Conservation (phyloP, 1,140 invertebrate genomes). For the Alviniconcha marisindica region DNA sequence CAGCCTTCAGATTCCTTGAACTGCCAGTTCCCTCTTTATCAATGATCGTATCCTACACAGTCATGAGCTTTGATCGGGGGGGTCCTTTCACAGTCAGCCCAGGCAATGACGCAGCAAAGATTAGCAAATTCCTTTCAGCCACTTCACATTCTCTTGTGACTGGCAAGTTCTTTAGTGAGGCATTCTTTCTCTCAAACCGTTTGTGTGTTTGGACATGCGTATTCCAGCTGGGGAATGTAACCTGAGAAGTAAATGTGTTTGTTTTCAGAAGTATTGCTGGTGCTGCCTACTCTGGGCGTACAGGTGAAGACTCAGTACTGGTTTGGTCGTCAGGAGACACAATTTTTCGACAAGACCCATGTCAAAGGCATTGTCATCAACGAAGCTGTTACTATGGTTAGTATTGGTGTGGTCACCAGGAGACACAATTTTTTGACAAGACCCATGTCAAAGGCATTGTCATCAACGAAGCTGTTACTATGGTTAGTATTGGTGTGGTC, state of each 20-base stretch:
- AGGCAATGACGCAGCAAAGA: background rate
- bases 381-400: slow-evolving; percentile 33
- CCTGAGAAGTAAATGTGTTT: background rate
- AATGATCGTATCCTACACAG: too few relatives aligned
- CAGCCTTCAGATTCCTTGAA: background rate
- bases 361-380: slow-evolving; percentile 34
- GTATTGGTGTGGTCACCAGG: too few relatives aligned
- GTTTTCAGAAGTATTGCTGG: slow-evolving; percentile 19
- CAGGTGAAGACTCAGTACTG: slow-evolving; percentile 38
- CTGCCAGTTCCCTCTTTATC: too few relatives aligned
- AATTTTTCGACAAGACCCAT: slow-evolving; percentile 24
- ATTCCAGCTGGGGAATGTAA: background rate
- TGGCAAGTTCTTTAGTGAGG: background rate
- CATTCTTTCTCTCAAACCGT: background rate
- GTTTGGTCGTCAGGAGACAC: slow-evolving; percentile 13
- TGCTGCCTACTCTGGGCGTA: slow-evolving; percentile 24
- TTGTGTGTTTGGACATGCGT: background rate
- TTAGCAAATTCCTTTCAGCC: background rate
- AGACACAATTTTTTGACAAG: too few relatives aligned
- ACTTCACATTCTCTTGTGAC: background rate
- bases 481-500: slow-evolving; percentile 21
- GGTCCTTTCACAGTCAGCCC: too few relatives aligned
- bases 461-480: slow-evolving; percentile 28
- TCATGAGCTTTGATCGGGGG: too few relatives aligned
- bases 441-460: too few relatives aligned